These are phyloP conservation scores for Triplophysa tibetana DNA, from an alignment of 2,113 vertebrate species.

Conservation along the genomic window DNA sequence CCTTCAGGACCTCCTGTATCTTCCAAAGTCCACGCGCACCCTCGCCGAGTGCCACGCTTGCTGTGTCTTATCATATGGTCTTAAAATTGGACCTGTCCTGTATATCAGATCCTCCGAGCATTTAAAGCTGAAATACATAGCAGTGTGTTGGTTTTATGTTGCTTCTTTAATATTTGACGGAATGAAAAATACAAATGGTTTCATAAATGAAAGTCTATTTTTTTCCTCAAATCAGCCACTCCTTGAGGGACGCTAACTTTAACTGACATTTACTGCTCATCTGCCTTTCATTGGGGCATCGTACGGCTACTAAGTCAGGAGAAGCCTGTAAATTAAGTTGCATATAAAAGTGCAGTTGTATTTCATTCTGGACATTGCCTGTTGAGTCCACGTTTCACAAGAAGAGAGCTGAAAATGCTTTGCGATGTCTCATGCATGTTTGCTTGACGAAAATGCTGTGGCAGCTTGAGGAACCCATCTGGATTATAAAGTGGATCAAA, in stretches of 20 bases:
- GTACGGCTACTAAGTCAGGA: conserved; percentile 53
- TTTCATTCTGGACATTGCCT: conserved; percentile 49
- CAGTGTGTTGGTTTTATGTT: conserved; percentile 42
- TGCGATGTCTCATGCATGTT: conserved; percentile 48
- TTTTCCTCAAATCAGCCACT: conserved; percentile 43
- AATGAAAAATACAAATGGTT: conserved; percentile 33
- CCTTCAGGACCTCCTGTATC: background rate
- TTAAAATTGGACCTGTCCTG: background rate
- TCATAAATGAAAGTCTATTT: conserved; percentile 34
- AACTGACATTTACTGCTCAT: conserved; percentile 61
- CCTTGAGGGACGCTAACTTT: conserved; percentile 48
- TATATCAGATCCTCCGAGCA: conserved; percentile 17
- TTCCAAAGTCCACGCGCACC: background rate
- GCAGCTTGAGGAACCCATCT: conserved; percentile 28
- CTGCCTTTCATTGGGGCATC: conserved; percentile 64
- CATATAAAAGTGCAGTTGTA: conserved; percentile 48
- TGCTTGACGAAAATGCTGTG: conserved; percentile 17
- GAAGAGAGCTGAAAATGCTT: conserved; percentile 44
- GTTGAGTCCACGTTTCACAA: conserved; percentile 36
- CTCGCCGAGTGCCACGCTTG: background rate
- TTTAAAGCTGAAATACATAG: background rate
- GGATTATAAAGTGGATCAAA: conserved; percentile 43
- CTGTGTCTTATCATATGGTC: background rate
- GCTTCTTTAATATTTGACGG: conserved; percentile 49
- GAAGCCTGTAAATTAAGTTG: conserved; percentile 57